A percentile compares a stretch with the other conserved stretches of the same genome.
Evolutionary conservation across 1,140 invertebrate species (phyloP).

Genomic region (Gryon sp.): DNA sequence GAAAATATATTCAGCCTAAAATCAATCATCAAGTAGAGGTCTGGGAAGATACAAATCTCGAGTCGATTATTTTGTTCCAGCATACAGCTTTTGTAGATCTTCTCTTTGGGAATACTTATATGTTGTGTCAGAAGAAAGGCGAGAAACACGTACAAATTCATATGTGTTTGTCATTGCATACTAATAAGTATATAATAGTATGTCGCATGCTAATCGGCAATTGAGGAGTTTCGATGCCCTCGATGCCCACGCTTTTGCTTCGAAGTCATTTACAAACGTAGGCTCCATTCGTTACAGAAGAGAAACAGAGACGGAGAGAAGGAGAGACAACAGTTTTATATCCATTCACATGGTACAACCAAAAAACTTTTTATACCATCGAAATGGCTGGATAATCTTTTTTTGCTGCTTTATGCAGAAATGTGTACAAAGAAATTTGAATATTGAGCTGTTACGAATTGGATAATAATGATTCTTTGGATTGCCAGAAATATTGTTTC

Average conservation of each 20-base stretch:
- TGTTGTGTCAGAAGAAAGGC: constrained; percentile 37
- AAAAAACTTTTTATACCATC: constrained; percentile 6
- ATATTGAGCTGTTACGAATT: no score
- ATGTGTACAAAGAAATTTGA: no score
- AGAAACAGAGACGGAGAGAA: constrained; percentile 9
- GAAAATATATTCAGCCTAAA: constrained; percentile 8
- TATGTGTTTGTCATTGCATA: constrained; percentile 56
- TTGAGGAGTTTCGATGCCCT: constrained; percentile 62
- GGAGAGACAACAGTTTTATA: constrained; percentile 13
- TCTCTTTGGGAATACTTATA: constrained; percentile 24
- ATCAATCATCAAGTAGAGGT: constrained; percentile 22
- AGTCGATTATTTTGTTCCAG: constrained; percentile 20
- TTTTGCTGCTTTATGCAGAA: no score
- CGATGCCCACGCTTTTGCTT: constrained; percentile 61
- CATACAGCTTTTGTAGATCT: constrained; percentile 5
- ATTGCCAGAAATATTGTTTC: no score
- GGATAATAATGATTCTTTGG: no score
- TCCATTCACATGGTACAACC: constrained; percentile 22
- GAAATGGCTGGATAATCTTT: neutral
- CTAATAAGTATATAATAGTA: constrained; percentile 65
- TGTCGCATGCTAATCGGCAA: constrained; percentile 65
- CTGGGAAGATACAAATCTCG: constrained; percentile 18
- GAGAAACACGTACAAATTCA: constrained; percentile 57
- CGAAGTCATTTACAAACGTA: constrained; percentile 60
- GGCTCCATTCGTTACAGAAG: constrained; percentile 29